A percentile compares a stretch with the other conserved stretches of the same genome.
Evolutionary conservation across 2,113 vertebrate species (phyloP).

Genomic region (Leptodactylus fuscus): DNA sequence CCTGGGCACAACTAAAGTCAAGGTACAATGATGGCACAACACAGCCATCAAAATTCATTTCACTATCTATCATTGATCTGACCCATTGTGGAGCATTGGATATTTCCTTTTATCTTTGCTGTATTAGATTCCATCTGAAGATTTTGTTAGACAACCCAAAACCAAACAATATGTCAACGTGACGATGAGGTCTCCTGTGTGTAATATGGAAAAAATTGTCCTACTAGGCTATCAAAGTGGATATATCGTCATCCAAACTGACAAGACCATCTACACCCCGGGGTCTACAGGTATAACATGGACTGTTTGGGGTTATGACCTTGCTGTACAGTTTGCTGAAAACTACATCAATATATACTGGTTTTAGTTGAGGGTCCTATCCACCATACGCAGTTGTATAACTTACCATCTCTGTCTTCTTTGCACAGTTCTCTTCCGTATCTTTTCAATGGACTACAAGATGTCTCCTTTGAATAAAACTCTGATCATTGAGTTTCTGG

Average conservation of each 20-base stretch:
- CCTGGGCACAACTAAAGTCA: slow-evolving; percentile 27
- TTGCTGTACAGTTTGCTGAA: too few relatives aligned
- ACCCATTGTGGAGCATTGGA: neutral
- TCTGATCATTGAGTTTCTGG: neutral
- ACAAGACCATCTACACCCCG: slow-evolving; percentile 63
- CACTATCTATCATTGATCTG: neutral
- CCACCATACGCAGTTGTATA: too few relatives aligned
- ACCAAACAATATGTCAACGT: slow-evolving; percentile 57
- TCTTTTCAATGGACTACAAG: neutral
- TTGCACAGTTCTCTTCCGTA: neutral
- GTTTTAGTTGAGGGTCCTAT: too few relatives aligned
- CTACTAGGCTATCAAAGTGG: slow-evolving; percentile 56
- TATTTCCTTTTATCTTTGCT: neutral
- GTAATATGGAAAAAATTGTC: slow-evolving; percentile 55
- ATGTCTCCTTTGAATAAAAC: neutral
- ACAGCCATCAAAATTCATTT: neutral
- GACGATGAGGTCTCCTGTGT: neutral
- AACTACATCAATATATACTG: too few relatives aligned
- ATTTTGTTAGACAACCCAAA: neutral
- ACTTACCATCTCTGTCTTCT: neutral
- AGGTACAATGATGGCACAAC: neutral
- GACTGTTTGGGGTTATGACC: too few relatives aligned
- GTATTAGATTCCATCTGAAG: slow-evolving; percentile 57
- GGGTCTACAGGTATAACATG: slow-evolving; percentile 42
- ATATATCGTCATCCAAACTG: slow-evolving; percentile 63